These are phyloP conservation scores for Elysia chlorotica DNA, from an alignment of 1,140 invertebrate genomes.

Conservation along the genomic window DNA sequence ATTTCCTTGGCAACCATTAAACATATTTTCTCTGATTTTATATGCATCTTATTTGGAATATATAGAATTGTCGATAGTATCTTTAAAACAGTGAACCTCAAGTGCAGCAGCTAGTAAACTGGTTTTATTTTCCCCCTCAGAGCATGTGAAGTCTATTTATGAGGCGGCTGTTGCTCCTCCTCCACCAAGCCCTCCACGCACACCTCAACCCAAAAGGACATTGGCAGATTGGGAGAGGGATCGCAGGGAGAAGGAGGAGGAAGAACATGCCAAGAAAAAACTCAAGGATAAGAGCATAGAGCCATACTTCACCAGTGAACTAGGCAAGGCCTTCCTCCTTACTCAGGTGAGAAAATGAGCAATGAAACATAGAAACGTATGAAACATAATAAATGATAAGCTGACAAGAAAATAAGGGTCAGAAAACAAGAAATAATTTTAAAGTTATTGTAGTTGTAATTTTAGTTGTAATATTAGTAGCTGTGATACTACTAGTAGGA, in stretches of 20 bases:
- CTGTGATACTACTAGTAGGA: too few relatives aligned
- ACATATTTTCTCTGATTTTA: too few relatives aligned
- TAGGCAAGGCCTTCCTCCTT: conserved; percentile 57
- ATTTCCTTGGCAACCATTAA: too few relatives aligned
- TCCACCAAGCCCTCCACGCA: conserved; percentile 48
- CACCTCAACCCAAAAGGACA: conserved; percentile 47
- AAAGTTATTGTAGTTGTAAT: too few relatives aligned
- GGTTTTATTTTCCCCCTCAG: conserved; percentile 29
- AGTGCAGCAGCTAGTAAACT: too few relatives aligned
- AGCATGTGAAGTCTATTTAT: conserved; percentile 47
- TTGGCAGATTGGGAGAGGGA: conserved; percentile 56
- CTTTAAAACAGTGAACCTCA: too few relatives aligned
- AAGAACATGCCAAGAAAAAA: conserved; percentile 38
- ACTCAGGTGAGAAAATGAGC: conserved; percentile 42
- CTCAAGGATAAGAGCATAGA: conserved; percentile 53
- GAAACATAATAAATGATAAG: background rate
- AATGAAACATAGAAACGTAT: too few relatives aligned
- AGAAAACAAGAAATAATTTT: background rate
- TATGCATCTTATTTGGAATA: too few relatives aligned
- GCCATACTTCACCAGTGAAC: conserved; percentile 59
- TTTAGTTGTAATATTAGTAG: too few relatives aligned
- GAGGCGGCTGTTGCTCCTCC: conserved; percentile 47
- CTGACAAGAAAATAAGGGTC: background rate
- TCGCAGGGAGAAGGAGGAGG: conserved; percentile 46
- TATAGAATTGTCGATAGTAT: too few relatives aligned